Evolutionary conservation across 2,113 vertebrate genomes (phyloP), one percentile per base, ranked within the genome.

Genomic region (Cynoglossus semilaevis): DNA sequence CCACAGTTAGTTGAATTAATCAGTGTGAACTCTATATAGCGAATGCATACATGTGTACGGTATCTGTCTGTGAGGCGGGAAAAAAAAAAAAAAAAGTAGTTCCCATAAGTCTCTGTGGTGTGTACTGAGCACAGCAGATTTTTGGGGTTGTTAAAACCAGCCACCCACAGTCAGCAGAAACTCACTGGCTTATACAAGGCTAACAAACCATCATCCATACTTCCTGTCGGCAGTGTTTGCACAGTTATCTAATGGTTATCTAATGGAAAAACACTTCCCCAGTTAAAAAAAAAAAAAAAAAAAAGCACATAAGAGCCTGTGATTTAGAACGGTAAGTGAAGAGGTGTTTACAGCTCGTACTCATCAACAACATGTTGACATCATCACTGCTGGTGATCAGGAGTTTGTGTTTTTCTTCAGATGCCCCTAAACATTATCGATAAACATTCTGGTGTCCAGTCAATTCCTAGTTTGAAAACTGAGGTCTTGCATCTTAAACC

Each of bases 261-360:
- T 76, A 81, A 84, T 76, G 66, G 69, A 78, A 72, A 72, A 69
- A 79, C 35, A 78, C 78, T 76, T 71, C 58, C 69, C 50, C 55
- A 62, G 14, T 10, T 70, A 77, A 79, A 87, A 83, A 70, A 87
- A 82, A 85, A 81, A n/a, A n/a, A 69, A 77, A 79, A 87, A 83
- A 70, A 60, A 75, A 38, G 2, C 55, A 69, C 73, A 76, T 76
- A 58, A 83, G 74, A 79, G 51, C 7, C 18, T 12, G 61, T 69
- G 82, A 75, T 70, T 80, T 70, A 61, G 60, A 74, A 16, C 36
- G 67, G 53, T 61, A 55, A 67, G 56, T 65, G 67, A 75, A 77
- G 70, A 82, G 60, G 68, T 73, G 67, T 76, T 75, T 52, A 51
- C 49, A 51, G 74, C 61, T 76, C 72, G 22, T 56, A 69, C 64